Evolutionary conservation across 2,888 invertebrate species (phyloP), one percentile per base, ranked within the genome.

Genomic region (Cactoblastis cactorum): DNA sequence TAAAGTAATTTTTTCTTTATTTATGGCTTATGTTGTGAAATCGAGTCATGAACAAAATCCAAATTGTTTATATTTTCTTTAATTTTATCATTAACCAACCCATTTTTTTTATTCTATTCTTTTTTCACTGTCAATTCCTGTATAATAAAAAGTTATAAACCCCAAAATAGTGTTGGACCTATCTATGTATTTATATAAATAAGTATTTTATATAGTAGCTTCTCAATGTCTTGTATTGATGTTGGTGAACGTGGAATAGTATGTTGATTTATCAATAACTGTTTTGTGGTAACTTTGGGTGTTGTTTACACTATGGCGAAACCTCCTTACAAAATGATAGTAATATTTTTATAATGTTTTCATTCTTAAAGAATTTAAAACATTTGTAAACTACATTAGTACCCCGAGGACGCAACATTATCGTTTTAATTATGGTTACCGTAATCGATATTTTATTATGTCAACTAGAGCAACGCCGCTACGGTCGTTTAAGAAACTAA

Each of bases 171-270:
- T 43, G 3, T 43, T 28, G 43, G 11, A 41, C 24, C 24, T 43
- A 43, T 28, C 4, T 39, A 22, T 39, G 18, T 45, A 45, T 45
- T 43, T 45, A 33, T 35, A 35, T 46, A 19, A 22, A 35, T 22
- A 15, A 17, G 43, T 15, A 32, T 43, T 3, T n/a, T n/a, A n/a
- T n/a, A 17, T 12, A 32, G 37, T 48, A 37, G 37, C 47, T 38
- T 48, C 8, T 47, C 24, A 24, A 47, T 45, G 45, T 52, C 33
- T 52, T 38, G 24, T 46, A 46, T 39, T 14, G 28, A 41, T 39
- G 35, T 47, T 52, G 43, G 39, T 55, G 22, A 28, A 45, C 28
- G 5, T 38, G 39, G n/a, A n/a, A n/a, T 12, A 34, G 12, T 6
- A 12, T 34, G 15, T 12, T 12, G 34, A 6, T 34, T 12, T 6